Conservation (phyloP, 1,140 invertebrate genomes). For the Papilio aristodemus region DNA sequence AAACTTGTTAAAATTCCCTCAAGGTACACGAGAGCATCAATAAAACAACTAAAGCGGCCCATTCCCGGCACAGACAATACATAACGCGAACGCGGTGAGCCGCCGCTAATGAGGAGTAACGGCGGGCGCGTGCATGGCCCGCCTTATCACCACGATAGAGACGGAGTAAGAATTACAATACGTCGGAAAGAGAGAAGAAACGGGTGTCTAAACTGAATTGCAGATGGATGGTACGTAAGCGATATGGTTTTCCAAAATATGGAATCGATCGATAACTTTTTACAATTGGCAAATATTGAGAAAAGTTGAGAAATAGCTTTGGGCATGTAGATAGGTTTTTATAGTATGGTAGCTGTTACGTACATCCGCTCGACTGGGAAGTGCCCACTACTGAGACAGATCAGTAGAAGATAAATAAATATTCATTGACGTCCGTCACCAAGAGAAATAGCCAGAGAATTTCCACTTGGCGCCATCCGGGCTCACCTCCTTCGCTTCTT, state of each 20-base stretch:
- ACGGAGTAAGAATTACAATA: slow-evolving; percentile 28
- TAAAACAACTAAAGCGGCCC: slow-evolving; percentile 66
- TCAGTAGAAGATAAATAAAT: too few relatives aligned
- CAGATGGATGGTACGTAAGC: slow-evolving; percentile 49
- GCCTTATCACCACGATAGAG: slow-evolving; percentile 55
- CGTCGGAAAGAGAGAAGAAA: slow-evolving; percentile 38
- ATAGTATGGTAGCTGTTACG: too few relatives aligned
- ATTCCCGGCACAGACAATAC: slow-evolving; percentile 60
- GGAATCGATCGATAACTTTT: slow-evolving; percentile 34
- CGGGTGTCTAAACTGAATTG: slow-evolving; percentile 59
- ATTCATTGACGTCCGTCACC: too few relatives aligned
- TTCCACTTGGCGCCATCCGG: too few relatives aligned
- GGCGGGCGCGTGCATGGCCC: slow-evolving; percentile 62
- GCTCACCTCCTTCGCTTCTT: too few relatives aligned
- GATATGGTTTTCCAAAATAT: slow-evolving; percentile 20
- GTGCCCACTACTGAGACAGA: too few relatives aligned
- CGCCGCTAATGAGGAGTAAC: slow-evolving; percentile 72
- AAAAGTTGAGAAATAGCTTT: too few relatives aligned
- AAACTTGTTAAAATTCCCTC: slow-evolving; percentile 33
- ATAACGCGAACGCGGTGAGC: slow-evolving; percentile 54
- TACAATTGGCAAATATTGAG: background rate
- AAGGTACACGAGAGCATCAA: slow-evolving; percentile 52
- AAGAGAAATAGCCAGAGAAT: too few relatives aligned
- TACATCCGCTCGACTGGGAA: too few relatives aligned
- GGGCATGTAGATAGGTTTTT: too few relatives aligned